Base-by-base conservation (phyloP, 2,797 vertebrate genomes). In the Malurus leucopterus region DNA sequence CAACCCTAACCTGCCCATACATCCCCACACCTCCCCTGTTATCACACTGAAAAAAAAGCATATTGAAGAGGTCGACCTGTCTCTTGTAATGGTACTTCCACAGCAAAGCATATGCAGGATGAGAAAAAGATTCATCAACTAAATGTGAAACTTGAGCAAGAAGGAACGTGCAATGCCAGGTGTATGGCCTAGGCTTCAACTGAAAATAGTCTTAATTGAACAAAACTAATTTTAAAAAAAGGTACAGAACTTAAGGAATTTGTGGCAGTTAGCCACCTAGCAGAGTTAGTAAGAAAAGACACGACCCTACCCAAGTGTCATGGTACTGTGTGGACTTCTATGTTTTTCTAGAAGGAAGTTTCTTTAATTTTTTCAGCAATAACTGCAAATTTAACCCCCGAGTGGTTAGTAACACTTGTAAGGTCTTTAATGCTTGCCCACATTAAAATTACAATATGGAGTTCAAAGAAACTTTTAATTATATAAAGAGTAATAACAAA, bases 21-120 rank as follows among this genome's bases (percentile, higher is more conserved):
- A 18, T 6, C 9, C 5, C 30, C 15, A 3, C 32, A 2, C 2
- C 5, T 29, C 4, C 11, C 20, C 27, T 2, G 0, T 23, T 72
- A 57, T 2, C 40, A 41, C 1, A 1, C 19, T 53, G 32, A 51
- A 47, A 40, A 69, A 64, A 85, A 80, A 22, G 4, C 26, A 22
- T 1, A 43, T 3, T 32, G 27, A 61, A 86, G 27, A 83, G 8
- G 15, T 47, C 50, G 23, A 40, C 9, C 38, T 61, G 16, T 17
- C 55, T 49, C 64, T 47, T 50, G 24, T 20, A 61, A 68, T 8
- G 11, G 47, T 23, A 41, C 9, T 72, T 58, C 21, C 47, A 54
- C 50, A 72, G 54, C 14, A 26, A 85, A 67, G 38, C 6, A 41
- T 3, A 26, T 3, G 9, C 18, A 77, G 30, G 50, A 32, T 32